These are phyloP conservation scores for Porites australiensis DNA, from an alignment of 64 coral and sea anemone species.

Conservation along the genomic window DNA sequence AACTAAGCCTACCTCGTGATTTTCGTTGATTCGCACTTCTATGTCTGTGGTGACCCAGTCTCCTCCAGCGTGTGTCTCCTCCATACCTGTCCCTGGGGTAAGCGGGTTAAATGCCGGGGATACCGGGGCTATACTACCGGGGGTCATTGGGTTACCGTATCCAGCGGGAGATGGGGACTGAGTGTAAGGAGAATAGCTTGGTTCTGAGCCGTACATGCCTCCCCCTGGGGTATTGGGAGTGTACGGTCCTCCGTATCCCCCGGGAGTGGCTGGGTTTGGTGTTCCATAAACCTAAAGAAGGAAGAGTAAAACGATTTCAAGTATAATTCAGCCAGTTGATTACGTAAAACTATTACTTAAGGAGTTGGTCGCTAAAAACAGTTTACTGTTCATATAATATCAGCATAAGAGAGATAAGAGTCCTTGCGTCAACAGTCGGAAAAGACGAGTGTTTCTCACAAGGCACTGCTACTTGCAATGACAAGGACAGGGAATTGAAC, in stretches of 20 bases:
- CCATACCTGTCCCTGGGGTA: conserved; percentile 89
- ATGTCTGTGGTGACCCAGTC: conserved; percentile 98
- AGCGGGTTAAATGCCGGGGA: conserved; percentile 91
- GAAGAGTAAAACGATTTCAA: background rate
- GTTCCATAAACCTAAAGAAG: conserved; percentile 77
- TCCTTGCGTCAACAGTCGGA: too few relatives aligned
- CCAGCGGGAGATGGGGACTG: conserved; percentile 94
- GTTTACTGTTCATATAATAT: too few relatives aligned
- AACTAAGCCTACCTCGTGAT: conserved; percentile 80
- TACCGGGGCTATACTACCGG: conserved; percentile 89
- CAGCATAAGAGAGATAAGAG: too few relatives aligned
- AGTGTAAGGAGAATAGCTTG: conserved; percentile 94
- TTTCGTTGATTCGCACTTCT: conserved; percentile 94
- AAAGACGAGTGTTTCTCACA: too few relatives aligned
- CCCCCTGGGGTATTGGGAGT: conserved; percentile 94
- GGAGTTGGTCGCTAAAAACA: too few relatives aligned
- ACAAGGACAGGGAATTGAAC: too few relatives aligned
- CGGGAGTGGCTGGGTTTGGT: conserved; percentile 95
- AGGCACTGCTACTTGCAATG: too few relatives aligned
- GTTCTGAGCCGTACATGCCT: conserved; percentile 98
- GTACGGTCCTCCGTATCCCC: conserved; percentile 89
- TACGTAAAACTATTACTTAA: background rate
- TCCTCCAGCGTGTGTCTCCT: conserved; percentile 39
- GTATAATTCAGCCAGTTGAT: background rate
- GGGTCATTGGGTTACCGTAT: conserved; percentile 93